These are phyloP conservation scores for Etheostoma cragini DNA, from an alignment of 2,113 vertebrate genomes.

Conservation along the genomic window DNA sequence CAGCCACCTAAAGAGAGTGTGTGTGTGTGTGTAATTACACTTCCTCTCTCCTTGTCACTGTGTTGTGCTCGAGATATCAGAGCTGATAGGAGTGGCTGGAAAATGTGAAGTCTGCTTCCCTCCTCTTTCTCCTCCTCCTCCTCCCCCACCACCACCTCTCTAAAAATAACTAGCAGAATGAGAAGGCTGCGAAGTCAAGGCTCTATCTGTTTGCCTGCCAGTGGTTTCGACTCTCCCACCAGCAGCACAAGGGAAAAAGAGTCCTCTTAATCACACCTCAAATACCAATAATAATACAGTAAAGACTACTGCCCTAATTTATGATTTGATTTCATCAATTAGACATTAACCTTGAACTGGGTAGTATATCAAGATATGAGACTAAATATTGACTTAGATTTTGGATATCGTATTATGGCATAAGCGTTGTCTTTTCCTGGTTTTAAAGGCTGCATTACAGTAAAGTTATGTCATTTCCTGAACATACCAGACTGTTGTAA, in stretches of 20 bases:
- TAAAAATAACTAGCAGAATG: conserved; percentile 84
- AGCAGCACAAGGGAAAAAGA: conserved; percentile 53
- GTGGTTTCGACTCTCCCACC: conserved; percentile 73
- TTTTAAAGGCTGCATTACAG: too few species aligned
- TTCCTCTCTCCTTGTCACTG: conserved; percentile 78
- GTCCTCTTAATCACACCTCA: conserved; percentile 59
- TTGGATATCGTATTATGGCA: too few species aligned
- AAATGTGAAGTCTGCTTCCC: conserved; percentile 82
- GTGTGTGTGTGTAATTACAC: conserved; percentile 72
- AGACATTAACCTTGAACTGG: not conserved
- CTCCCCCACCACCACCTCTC: conserved; percentile 77
- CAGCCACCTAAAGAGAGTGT: conserved; percentile 6
- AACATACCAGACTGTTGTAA: too few species aligned
- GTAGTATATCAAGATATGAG: too few species aligned
- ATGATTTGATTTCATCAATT: conserved; percentile 3
- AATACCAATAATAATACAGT: conserved; percentile 17
- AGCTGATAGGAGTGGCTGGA: conserved; percentile 81
- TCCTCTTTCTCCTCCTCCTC: conserved; percentile 67
- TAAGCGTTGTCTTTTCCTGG: too few species aligned
- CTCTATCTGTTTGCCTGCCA: conserved; percentile 73
- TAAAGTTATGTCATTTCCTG: too few species aligned
- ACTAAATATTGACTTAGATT: too few species aligned
- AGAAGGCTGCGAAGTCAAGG: conserved; percentile 71
- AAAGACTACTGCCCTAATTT: conserved; percentile 3
- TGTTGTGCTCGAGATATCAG: conserved; percentile 78